A percentile compares a stretch with the other conserved stretches of the same genome.
phyloP scores from a whole-genome alignment of 2,113 vertebrate species.

The Spheniscus mendiculus region DNA sequence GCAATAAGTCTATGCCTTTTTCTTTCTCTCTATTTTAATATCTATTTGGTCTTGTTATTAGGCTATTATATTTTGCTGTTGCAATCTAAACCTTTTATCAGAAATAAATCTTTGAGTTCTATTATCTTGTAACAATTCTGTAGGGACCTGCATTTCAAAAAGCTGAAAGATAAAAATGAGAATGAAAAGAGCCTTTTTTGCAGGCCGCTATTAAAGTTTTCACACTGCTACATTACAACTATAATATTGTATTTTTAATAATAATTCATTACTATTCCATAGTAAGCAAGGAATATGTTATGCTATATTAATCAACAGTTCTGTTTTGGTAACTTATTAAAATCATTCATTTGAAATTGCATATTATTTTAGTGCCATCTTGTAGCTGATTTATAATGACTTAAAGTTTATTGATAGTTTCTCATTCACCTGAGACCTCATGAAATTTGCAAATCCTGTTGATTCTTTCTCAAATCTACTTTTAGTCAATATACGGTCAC shows the following conservation, averaged over 20 bases:
- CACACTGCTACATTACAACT: background rate
- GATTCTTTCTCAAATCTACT: background rate
- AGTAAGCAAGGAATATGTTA: background rate
- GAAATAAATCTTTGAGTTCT: constrained; percentile 50
- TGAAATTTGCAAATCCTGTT: background rate
- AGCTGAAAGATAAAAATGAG: constrained; percentile 18
- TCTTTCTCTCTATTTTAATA: constrained; percentile 4
- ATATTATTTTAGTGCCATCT: background rate
- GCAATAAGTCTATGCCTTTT: background rate
- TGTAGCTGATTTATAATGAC: background rate
- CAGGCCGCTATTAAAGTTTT: background rate
- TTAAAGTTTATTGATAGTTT: background rate
- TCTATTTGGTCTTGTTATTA: background rate
- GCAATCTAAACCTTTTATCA: constrained; percentile 48
- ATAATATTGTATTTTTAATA: background rate
- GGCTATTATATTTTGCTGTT: constrained; percentile 42
- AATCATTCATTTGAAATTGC: constrained; percentile 8
- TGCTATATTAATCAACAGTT: constrained; percentile 36
- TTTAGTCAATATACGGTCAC: background rate
- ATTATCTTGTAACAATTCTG: constrained; percentile 13
- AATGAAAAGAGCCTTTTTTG: background rate
- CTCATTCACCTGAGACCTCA: background rate
- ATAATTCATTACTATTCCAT: constrained; percentile 4
- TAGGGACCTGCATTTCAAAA: constrained; percentile 14
- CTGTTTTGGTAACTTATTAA: background rate